phyloP scores from a whole-genome alignment of 1,140 invertebrate genomes.

The Heliconius hewitsoni region DNA sequence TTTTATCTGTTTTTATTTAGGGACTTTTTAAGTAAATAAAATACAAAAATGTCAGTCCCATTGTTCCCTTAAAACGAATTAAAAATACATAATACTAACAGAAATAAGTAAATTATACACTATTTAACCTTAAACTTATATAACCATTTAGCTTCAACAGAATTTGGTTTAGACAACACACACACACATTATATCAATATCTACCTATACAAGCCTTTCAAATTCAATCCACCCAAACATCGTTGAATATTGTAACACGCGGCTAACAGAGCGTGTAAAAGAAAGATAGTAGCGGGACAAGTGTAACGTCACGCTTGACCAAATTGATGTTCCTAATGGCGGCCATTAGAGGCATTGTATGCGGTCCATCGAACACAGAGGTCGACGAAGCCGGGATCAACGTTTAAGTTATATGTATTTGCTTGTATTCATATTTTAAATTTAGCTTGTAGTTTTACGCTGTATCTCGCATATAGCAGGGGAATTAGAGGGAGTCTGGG shows the following conservation, averaged over 20 bases:
- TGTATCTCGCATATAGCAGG: no score
- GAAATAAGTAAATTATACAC: no score
- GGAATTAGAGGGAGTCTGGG: no score
- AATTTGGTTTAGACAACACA: no score
- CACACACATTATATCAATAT: not conserved
- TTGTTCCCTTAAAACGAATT: no score
- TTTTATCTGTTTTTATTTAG: no score
- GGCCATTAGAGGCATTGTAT: constrained; percentile 71
- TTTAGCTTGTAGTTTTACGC: no score
- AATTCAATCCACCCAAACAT: constrained; percentile 35
- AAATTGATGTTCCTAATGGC: constrained; percentile 74
- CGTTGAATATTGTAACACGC: constrained; percentile 41
- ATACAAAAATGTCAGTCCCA: no score
- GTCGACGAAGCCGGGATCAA: constrained; percentile 56
- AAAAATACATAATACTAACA: no score
- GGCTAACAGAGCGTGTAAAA: constrained; percentile 57
- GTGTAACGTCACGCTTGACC: constrained; percentile 66
- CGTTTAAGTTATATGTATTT: constrained; percentile 18
- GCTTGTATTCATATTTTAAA: constrained; percentile 14
- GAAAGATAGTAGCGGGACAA: constrained; percentile 64
- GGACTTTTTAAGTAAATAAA: no score
- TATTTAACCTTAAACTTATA: no score
- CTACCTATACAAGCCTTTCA: not conserved
- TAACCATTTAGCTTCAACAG: no score
- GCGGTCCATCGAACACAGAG: constrained; percentile 68